These are phyloP conservation scores for Lepilemur septentrionalis DNA, from an alignment of 2,797 vertebrate genomes.

Conservation along the genomic window DNA sequence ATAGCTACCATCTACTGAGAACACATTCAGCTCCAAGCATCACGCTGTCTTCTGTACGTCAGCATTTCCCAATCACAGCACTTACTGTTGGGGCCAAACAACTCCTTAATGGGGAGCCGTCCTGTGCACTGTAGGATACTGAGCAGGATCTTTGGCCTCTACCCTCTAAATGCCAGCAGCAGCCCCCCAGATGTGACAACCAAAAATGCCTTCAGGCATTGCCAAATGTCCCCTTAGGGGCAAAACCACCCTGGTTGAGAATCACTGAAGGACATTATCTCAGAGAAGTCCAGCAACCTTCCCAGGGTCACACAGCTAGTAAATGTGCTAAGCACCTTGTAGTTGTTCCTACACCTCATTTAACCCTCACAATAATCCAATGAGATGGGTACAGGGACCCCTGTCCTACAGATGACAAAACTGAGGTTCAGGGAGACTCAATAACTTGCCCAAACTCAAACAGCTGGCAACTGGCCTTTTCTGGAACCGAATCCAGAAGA, in stretches of 20 bases:
- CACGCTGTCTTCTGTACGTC: too few species aligned
- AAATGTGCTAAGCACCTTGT: not conserved
- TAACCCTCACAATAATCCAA: not conserved
- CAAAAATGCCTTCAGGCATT: not conserved
- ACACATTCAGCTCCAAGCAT: not conserved
- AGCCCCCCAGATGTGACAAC: not conserved
- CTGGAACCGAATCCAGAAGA: not conserved
- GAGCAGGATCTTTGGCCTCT: not conserved
- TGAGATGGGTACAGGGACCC: not conserved
- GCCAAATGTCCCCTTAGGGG: not conserved
- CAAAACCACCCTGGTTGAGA: not conserved
- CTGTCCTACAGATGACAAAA: not conserved
- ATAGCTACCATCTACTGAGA: not conserved
- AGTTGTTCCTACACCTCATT: not conserved
- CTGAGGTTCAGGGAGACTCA: not conserved
- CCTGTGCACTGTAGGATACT: accelerated
- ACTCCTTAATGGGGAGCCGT: not conserved
- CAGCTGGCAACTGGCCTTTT: not conserved
- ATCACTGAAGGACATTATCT: not conserved
- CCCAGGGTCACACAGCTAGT: not conserved
- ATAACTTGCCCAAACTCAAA: not conserved
- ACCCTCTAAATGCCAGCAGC: not conserved
- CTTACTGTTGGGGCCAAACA: not conserved
- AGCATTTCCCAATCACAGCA: not conserved
- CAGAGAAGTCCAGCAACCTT: not conserved